A percentile compares a stretch with the other conserved stretches of the same genome.
phyloP scores from a whole-genome alignment of 2,888 invertebrate genomes.

The Acanthosepion pharaonis region DNA sequence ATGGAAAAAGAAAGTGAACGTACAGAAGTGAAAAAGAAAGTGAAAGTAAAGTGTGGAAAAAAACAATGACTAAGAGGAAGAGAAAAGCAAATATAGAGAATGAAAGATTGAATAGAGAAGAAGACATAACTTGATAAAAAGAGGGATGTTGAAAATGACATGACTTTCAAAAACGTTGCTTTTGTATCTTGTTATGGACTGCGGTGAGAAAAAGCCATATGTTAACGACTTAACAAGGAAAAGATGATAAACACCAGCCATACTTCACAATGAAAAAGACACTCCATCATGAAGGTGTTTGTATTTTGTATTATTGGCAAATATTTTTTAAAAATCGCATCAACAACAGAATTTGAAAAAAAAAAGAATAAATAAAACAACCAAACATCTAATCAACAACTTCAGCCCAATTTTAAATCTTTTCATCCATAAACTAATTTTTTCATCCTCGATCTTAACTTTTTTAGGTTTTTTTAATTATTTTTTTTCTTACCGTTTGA shows the following conservation, averaged over 20 bases:
- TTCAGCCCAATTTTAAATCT: neutral
- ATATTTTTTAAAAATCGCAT: neutral
- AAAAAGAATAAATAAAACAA: neutral
- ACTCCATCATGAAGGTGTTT: neutral
- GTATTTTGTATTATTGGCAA: neutral
- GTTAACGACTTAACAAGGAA: slow-evolving; percentile 24
- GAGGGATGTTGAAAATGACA: neutral
- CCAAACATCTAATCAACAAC: neutral
- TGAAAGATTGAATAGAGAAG: too few species aligned
- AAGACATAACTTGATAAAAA: too few species aligned
- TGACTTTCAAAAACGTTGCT: neutral
- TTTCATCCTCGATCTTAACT: neutral
- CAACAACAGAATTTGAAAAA: neutral
- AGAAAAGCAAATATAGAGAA: too few species aligned
- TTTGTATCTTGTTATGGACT: neutral
- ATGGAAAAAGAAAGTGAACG: too few species aligned
- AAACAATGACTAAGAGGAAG: too few species aligned
- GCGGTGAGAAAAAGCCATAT: neutral
- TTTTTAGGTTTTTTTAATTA: neutral
- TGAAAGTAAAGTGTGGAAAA: too few species aligned
- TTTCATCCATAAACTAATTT: slow-evolving; percentile 17
- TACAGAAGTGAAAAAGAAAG: too few species aligned
- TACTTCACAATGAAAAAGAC: slow-evolving; percentile 33
- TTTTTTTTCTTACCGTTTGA: too few species aligned
- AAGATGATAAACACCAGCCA: slow-evolving; percentile 4